These are phyloP conservation scores for Euphonia xanthogaster DNA, from an alignment of 2,797 vertebrate species.

Conservation along the genomic window DNA sequence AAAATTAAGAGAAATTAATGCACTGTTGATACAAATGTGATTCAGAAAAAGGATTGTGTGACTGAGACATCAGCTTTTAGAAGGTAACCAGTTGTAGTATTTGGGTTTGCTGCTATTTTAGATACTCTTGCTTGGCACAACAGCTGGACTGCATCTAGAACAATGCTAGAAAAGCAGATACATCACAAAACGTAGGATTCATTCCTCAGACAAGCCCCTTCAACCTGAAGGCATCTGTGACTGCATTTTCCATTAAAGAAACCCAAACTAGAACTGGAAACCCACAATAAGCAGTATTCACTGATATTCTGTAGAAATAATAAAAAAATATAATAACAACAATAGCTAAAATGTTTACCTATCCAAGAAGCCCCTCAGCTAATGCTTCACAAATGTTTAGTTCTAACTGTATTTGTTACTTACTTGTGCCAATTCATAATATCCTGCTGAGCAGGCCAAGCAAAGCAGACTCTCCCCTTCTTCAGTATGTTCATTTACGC, in stretches of 20 bases:
- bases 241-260: background rate
- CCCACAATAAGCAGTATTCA: background rate
- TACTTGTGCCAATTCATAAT: constrained; percentile 99
- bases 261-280: background rate
- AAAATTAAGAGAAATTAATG: background rate
- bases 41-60: background rate
- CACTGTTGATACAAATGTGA: background rate
- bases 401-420: background rate
- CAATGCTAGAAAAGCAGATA: background rate
- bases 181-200: background rate
- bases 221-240: background rate
- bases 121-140: background rate
- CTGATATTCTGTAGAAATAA: background rate
- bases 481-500: constrained; percentile 97
- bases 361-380: background rate
- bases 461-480: constrained; percentile 98
- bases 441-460: constrained; percentile 97
- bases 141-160: background rate
- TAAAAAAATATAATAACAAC: background rate
- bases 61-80: background rate
- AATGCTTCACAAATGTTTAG: background rate
- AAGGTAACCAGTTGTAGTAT: background rate
- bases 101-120: background rate
- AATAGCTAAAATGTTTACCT: background rate
- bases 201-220: background rate